These are phyloP conservation scores for Mirza zaza DNA, from an alignment of 2,113 vertebrate genomes.

Conservation along the genomic window DNA sequence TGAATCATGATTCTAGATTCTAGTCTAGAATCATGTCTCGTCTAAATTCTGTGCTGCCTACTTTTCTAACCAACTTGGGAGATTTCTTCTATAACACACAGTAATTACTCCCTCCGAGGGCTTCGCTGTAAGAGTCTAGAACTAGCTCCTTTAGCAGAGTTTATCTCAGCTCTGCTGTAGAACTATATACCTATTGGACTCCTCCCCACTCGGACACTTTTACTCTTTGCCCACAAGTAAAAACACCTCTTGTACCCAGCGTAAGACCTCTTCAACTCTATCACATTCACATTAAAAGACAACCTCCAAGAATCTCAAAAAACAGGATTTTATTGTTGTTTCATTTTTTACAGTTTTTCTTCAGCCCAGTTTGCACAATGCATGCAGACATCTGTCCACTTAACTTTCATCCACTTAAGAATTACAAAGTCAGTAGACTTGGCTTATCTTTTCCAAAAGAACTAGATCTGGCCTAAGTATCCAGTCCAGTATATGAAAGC, in stretches of 20 bases:
- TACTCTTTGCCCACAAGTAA: neutral
- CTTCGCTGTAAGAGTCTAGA: neutral
- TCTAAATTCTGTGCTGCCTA: neutral
- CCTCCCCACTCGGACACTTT: neutral
- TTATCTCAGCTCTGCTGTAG: neutral
- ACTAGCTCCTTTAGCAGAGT: neutral
- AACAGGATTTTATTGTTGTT: neutral
- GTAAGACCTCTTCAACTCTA: neutral
- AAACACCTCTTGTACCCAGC: neutral
- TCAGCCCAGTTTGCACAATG: neutral
- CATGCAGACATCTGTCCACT: conserved; percentile 21
- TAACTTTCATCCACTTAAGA: conserved; percentile 72
- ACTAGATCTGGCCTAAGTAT: conserved; percentile 64
- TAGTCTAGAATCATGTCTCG: neutral
- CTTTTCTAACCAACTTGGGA: conserved; percentile 2
- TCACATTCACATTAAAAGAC: neutral
- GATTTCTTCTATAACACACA: neutral
- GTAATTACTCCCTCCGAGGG: neutral
- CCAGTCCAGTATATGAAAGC: conserved; percentile 73
- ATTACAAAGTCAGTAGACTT: conserved; percentile 71
- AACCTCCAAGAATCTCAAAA: neutral
- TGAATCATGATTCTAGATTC: neutral
- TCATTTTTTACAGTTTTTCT: neutral
- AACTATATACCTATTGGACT: neutral
- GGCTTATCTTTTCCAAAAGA: conserved; percentile 78